Percentiles rank a stretch among this genome's conserved stretches.
These are phyloP conservation scores for Drosophila quinaria DNA, from an alignment of 2,888 invertebrate genomes.

Conservation along the genomic window DNA sequence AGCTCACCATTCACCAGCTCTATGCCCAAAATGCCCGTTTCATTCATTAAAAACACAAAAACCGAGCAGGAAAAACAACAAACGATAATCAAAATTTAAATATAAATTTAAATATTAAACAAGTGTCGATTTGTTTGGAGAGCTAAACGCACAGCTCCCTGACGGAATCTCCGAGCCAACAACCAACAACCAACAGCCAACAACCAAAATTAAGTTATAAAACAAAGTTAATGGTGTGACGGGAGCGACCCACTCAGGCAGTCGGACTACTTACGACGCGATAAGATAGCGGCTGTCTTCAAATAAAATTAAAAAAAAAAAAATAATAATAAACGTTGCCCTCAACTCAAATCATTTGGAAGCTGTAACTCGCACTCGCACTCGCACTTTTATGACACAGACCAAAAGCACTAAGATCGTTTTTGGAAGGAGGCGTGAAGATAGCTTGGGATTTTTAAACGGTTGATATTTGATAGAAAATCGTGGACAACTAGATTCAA, in stretches of 20 bases:
- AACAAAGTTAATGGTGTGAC: constrained; percentile 71
- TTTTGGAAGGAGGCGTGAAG: constrained; percentile 13
- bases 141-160: constrained; percentile 5
- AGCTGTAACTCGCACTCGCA: constrained; percentile 55
- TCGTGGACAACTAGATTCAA: not conserved
- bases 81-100: constrained; percentile 57
- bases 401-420: constrained; percentile 15
- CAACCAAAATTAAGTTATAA: constrained; percentile 73
- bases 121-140: constrained; percentile 69
- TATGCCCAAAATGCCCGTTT: constrained; percentile 38
- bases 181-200: constrained; percentile 4
- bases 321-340: not conserved
- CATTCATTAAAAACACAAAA: constrained; percentile 68
- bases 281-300: constrained; percentile 71
- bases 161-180: constrained; percentile 7
- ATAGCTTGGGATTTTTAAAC: constrained; percentile 3
- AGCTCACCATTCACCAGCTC: constrained; percentile 17
- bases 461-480: not conserved
- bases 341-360: constrained; percentile 31
- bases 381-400: constrained; percentile 25
- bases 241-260: constrained; percentile 42
- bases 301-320: constrained; percentile 21
- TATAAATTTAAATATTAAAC: constrained; percentile 69
- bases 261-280: constrained; percentile 52
- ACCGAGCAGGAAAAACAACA: constrained; percentile 16